A percentile compares a stretch with the other conserved stretches of the same genome.
Conservation (phyloP, 35 echinoderm and acorn worm genomes). For the Apostichopus japonicus region DNA sequence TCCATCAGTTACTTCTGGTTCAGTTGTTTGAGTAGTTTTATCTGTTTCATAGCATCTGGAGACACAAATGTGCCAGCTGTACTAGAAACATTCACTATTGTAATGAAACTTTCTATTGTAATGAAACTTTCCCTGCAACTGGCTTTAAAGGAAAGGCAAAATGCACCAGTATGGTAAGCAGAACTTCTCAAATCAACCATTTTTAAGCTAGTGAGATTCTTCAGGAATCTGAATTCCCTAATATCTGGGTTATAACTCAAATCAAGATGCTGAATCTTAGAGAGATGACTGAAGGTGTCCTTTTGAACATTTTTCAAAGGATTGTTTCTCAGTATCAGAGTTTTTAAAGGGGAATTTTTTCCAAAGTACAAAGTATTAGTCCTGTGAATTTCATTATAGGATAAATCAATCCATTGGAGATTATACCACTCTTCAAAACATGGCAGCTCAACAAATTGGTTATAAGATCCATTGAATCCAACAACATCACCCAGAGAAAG, state of each 20-base stretch:
- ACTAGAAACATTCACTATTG: background rate
- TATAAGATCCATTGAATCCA: slow-evolving; percentile 9
- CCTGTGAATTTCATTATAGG: background rate
- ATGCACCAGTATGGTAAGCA: background rate
- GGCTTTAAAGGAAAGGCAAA: background rate
- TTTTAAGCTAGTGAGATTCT: background rate
- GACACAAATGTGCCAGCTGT: background rate
- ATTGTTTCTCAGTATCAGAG: background rate
- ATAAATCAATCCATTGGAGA: slow-evolving; percentile 23
- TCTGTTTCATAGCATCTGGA: background rate
- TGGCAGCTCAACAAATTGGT: background rate
- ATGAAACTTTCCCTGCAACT: background rate
- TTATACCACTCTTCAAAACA: background rate
- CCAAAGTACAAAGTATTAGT: background rate
- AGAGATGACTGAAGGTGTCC: background rate
- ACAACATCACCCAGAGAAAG: background rate
- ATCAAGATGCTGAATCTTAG: background rate
- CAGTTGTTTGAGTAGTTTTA: background rate
- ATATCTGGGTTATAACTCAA: background rate
- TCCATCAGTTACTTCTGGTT: background rate
- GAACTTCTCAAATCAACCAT: background rate
- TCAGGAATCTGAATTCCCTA: background rate
- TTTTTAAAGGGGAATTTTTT: background rate
- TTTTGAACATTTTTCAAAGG: background rate
- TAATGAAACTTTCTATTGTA: background rate